phyloP scores from a whole-genome alignment of 1,140 invertebrate genomes.

The Penaeus vannamei region DNA sequence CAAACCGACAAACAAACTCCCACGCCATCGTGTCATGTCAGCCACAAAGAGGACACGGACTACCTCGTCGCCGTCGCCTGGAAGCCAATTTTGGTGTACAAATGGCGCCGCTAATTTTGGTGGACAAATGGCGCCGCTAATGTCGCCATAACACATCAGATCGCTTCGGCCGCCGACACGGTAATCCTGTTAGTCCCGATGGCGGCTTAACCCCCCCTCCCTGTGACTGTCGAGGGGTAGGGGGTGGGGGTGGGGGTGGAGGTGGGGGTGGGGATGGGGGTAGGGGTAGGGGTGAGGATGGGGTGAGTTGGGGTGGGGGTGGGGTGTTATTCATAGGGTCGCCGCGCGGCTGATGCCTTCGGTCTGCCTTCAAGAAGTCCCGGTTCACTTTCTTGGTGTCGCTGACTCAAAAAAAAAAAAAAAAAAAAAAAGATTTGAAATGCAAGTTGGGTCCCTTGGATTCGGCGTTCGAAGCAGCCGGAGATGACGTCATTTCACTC shows the following conservation, averaged over 20 bases:
- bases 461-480: background rate
- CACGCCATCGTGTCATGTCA: too few species aligned
- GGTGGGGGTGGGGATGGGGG: background rate
- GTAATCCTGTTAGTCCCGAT: conserved; percentile 27
- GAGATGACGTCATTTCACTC: conserved; percentile 12
- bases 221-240: too few species aligned
- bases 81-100: too few species aligned
- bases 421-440: too few species aligned
- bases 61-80: too few species aligned
- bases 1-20: too few species aligned
- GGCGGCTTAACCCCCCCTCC: background rate
- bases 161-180: conserved; percentile 40
- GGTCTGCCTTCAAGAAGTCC: background rate
- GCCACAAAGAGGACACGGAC: too few species aligned
- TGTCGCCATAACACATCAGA: conserved; percentile 40
- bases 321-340: conserved; percentile 29
- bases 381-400: background rate
- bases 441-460: too few species aligned
- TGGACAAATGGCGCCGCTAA: conserved; percentile 1
- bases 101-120: conserved; percentile 25
- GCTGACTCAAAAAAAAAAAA: too few species aligned
- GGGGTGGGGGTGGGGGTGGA: too few species aligned
- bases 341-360: background rate
- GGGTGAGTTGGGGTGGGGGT: background rate
- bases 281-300: too few species aligned